Base-by-base conservation (phyloP, 2,113 vertebrate species). In the Trochalopteron elliotii region DNA sequence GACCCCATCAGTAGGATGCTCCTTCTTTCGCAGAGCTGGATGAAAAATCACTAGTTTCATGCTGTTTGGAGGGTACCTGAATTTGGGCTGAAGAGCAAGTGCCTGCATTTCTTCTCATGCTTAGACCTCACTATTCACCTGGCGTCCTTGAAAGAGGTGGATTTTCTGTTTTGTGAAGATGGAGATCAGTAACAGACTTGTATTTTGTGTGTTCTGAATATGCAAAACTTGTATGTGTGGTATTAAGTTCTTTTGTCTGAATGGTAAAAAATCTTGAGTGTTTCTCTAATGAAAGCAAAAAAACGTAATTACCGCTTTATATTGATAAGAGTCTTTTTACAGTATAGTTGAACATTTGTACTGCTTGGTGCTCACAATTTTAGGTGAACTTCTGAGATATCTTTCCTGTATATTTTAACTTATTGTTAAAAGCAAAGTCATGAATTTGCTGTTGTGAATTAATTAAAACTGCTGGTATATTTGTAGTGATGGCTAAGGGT, bases 41-140 rank as follows among this genome's bases (percentile, higher is more conserved):
- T 85, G 91, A 61, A 77, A 81, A 79, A 15, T 19, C n/a, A 0
- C 27, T 83, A 68, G 75, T 82, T 89, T 94, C 30, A 14, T 33
- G 5, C 49, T 70, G 33, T 44, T 85, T 50, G 81, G 85, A 92
- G 85, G 50, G 82, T 42, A 30, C 59, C 61, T 68, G 68, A 45
- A 60, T 93, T 75, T 55, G 77, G 24, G 71, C 74, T 93, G 91
- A 89, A 91, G 71, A 96, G 56, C 82, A 57, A 82, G 39, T 65
- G 63, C 14, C 82, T 72, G 49, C 64, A 5, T 80, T 91, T 93
- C 55, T 87, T 86, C 60, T 83, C 3, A 0, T 23, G 40, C 31
- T 71, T 65, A 88, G 35, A 90, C 47, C 31, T 77, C 67, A 5
- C 22, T 90, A 49, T 75, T 83, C 35, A n/a, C 47, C 11, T 47